A percentile compares a stretch with the other conserved stretches of the same genome.
These are phyloP conservation scores for Poeciliopsis paucimaculata DNA, from an alignment of 2,797 vertebrate species.

Conservation along the genomic window DNA sequence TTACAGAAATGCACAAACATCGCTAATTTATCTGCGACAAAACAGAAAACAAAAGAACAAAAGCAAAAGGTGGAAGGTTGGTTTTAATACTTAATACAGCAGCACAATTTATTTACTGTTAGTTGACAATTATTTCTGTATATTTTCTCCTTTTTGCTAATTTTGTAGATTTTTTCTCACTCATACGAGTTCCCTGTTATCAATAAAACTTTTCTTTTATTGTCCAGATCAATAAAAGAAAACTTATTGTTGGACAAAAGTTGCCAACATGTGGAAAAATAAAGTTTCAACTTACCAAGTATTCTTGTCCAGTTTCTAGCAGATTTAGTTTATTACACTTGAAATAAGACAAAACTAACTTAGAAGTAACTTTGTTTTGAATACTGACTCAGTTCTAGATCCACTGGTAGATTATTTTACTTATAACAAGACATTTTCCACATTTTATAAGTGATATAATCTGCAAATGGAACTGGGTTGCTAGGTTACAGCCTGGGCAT, in stretches of 20 bases:
- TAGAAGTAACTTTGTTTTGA: too few relatives aligned
- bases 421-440: too few relatives aligned
- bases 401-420: too few relatives aligned
- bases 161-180: not conserved
- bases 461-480: too few relatives aligned
- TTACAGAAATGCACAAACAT: conserved; percentile 37
- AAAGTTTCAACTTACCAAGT: not conserved
- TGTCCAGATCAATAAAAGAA: not conserved
- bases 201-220: too few relatives aligned
- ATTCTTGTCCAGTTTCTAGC: too few relatives aligned
- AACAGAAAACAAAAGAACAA: conserved; percentile 23
- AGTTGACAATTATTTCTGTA: not conserved
- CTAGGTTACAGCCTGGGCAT: too few relatives aligned
- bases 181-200: not conserved
- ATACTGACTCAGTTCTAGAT: too few relatives aligned
- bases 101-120: not conserved
- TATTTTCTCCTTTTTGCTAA: not conserved
- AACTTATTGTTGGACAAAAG: not conserved
- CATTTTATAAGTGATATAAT: too few relatives aligned
- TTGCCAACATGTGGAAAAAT: not conserved
- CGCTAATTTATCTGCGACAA: conserved; percentile 9
- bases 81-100: not conserved
- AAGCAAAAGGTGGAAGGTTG: not conserved
- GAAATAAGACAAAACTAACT: too few relatives aligned
- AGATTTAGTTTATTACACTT: too few relatives aligned